Evolutionary conservation across 2,797 vertebrate species (phyloP).

Genomic region (Echiichthys vipera): DNA sequence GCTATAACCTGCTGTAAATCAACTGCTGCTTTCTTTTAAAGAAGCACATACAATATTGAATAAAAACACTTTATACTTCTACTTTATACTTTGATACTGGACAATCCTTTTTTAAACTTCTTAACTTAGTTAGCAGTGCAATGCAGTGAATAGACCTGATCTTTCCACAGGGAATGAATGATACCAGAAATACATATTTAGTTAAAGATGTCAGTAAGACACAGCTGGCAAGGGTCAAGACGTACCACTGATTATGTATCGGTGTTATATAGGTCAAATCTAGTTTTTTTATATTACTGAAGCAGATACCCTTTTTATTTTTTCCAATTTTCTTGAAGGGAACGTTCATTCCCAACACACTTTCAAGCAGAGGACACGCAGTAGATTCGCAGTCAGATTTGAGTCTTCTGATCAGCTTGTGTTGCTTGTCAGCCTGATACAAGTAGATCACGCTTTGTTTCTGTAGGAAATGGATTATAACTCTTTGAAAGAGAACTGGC

Average conservation of each 20-base stretch:
- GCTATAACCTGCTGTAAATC: neutral
- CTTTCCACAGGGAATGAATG: neutral
- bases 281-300: neutral
- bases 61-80: neutral
- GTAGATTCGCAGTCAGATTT: no score
- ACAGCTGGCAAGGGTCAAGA: slow-evolving; percentile 17
- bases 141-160: neutral
- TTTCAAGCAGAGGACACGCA: neutral
- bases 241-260: neutral
- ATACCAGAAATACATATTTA: slow-evolving; percentile 8
- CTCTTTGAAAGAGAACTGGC: neutral
- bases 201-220: slow-evolving; percentile 16
- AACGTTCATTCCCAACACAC: neutral
- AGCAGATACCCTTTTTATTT: neutral
- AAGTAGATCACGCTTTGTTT: neutral
- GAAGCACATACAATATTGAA: neutral
- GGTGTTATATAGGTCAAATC: neutral
- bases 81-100: neutral
- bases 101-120: neutral
- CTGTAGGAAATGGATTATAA: neutral
- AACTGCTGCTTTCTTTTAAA: neutral
- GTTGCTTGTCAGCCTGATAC: neutral
- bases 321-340: neutral
- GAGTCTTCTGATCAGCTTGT: neutral
- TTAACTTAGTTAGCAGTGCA: neutral